phyloP scores from a whole-genome alignment of 2,113 vertebrate genomes.

The Motacilla alba region DNA sequence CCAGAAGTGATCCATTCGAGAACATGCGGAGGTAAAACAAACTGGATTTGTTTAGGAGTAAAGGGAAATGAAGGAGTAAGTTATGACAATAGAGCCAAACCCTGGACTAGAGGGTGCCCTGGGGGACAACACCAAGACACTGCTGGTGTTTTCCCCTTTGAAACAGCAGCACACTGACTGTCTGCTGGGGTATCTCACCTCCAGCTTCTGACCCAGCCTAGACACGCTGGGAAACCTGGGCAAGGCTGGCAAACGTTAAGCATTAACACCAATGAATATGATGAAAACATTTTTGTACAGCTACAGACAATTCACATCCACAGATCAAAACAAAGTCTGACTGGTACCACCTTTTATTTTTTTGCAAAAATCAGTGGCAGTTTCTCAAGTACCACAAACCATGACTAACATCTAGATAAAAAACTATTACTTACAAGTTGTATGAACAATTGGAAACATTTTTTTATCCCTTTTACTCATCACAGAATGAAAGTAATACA shows the following conservation, averaged over 20 bases:
- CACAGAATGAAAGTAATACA: background rate
- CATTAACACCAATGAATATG: rapidly evolving
- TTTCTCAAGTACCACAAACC: background rate
- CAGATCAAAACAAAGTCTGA: background rate
- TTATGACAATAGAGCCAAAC: background rate
- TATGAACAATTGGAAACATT: background rate
- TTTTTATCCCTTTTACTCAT: background rate
- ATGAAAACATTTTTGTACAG: background rate
- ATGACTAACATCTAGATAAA: background rate
- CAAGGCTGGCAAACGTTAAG: background rate
- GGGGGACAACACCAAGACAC: background rate
- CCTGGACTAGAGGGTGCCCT: background rate
- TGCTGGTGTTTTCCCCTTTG: background rate
- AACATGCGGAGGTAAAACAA: background rate
- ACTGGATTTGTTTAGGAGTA: background rate
- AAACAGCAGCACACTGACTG: background rate
- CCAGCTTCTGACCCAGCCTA: background rate
- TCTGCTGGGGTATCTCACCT: background rate
- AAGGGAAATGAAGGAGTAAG: background rate
- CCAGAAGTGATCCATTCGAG: background rate
- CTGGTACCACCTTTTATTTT: background rate
- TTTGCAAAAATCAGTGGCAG: background rate
- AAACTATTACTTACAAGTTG: background rate
- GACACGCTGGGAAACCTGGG: rapidly evolving
- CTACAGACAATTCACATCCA: background rate